phyloP scores from a whole-genome alignment of 2,888 invertebrate species.

The Cistogaster globosa region DNA sequence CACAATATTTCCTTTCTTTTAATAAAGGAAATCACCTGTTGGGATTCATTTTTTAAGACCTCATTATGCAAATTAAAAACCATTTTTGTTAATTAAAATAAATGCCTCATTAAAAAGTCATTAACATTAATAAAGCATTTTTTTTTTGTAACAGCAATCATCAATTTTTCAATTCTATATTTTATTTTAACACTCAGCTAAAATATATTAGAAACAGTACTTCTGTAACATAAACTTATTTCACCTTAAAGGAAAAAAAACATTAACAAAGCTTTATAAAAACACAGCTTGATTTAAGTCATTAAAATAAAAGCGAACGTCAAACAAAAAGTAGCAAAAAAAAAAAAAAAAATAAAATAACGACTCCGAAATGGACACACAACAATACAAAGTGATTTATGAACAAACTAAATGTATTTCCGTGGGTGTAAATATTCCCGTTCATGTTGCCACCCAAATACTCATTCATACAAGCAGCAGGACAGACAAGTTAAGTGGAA shows the following conservation, averaged over 20 bases:
- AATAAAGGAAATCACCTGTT: not conserved
- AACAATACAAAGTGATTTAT: conserved; percentile 59
- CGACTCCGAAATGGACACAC: conserved; percentile 32
- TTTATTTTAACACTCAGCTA: conserved; percentile 1
- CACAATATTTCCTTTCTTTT: too few species aligned
- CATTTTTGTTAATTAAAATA: conserved; percentile 22
- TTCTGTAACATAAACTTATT: conserved; percentile 5
- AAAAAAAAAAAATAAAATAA: not conserved
- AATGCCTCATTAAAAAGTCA: conserved; percentile 34
- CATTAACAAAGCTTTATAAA: not conserved
- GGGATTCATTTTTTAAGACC: not conserved
- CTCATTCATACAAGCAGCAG: not conserved
- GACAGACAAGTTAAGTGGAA: conserved; percentile 33
- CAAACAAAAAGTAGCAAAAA: too few species aligned
- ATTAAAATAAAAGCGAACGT: conserved; percentile 2
- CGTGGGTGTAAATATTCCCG: conserved; percentile 54
- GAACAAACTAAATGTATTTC: conserved; percentile 60
- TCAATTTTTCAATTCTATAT: not conserved
- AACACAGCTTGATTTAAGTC: conserved; percentile 16
- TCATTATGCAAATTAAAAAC: conserved; percentile 35
- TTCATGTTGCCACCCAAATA: conserved; percentile 4
- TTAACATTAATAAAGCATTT: not conserved
- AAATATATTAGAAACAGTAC: not conserved
- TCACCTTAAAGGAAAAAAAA: not conserved
- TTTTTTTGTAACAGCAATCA: too few species aligned